Percentiles rank a stretch among this genome's conserved stretches.
Evolutionary conservation across 2,113 vertebrate species (phyloP).

Genomic region (Aix galericulata): DNA sequence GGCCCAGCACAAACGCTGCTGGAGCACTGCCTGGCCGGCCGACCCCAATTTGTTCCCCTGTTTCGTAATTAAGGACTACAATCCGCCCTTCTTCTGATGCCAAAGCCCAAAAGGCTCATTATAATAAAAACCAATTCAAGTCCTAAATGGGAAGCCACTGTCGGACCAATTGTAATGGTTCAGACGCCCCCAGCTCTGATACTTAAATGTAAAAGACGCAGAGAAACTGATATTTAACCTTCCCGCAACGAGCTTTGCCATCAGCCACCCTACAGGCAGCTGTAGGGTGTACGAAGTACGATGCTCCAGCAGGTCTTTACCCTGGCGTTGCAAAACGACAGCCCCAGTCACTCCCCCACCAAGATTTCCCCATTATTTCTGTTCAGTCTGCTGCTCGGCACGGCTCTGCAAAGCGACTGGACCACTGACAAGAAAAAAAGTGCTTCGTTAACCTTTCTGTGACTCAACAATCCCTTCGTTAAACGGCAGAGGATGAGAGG

Average conservation of each 20-base stretch:
- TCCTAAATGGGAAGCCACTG: background rate
- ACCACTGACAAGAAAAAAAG: slow-evolving; percentile 17
- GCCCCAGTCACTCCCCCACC: background rate
- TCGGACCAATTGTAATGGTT: fast-evolving
- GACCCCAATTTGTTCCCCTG: background rate
- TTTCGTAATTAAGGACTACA: slow-evolving; percentile 35
- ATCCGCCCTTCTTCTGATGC: slow-evolving; percentile 5
- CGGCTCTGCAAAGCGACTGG: slow-evolving; percentile 35
- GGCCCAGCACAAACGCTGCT: slow-evolving; percentile 22
- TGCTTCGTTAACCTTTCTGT: slow-evolving; percentile 43
- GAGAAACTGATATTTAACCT: background rate
- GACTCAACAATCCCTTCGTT: slow-evolving; percentile 47
- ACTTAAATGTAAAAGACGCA: background rate
- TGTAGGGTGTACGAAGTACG: background rate
- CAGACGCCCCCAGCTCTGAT: background rate
- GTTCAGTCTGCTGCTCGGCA: slow-evolving; percentile 37
- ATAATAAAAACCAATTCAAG: background rate
- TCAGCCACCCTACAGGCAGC: fast-evolving
- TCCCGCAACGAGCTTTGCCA: background rate
- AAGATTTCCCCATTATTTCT: slow-evolving; percentile 56
- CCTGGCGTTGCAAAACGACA: background rate
- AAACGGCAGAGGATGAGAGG: background rate
- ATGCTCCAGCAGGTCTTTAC: slow-evolving; percentile 31
- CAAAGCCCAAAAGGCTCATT: background rate
- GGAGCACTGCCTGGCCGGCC: slow-evolving; percentile 16